A percentile compares a stretch with the other conserved stretches of the same genome.
Conservation (phyloP, 2,888 invertebrate genomes). For the Drosophila buzzatii region DNA sequence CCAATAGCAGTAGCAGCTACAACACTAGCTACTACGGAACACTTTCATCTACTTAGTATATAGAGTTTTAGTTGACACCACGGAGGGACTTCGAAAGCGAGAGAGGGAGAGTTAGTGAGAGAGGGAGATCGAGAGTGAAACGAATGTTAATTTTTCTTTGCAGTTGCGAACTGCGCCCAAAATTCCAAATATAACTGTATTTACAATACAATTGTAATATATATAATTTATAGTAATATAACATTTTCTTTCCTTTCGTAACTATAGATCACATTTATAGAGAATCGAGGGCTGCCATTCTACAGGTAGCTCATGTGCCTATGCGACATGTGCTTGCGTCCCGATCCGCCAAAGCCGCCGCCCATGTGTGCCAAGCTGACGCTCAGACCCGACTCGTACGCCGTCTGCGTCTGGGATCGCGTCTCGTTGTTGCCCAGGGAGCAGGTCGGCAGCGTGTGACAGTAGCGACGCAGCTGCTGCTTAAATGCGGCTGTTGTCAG, state of each 20-base stretch:
- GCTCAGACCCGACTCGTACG: slow-evolving; percentile 85
- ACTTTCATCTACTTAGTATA: background rate
- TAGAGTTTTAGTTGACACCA: background rate
- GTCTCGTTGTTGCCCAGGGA: slow-evolving; percentile 75
- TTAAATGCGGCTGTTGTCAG: slow-evolving; percentile 88
- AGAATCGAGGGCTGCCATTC: background rate
- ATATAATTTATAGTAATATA: slow-evolving; percentile 48
- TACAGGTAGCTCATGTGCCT: slow-evolving; percentile 82
- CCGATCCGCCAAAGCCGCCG: slow-evolving; percentile 61
- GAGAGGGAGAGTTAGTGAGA: background rate
- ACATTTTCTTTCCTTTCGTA: background rate
- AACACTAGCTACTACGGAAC: background rate
- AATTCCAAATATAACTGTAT: slow-evolving; percentile 41
- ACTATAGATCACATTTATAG: slow-evolving; percentile 61
- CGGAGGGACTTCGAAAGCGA: too few species aligned
- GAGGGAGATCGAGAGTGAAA: background rate
- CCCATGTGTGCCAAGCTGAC: slow-evolving; percentile 85
- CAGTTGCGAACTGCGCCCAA: slow-evolving; percentile 25
- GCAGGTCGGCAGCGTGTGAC: slow-evolving; percentile 74
- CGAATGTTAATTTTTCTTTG: slow-evolving; percentile 4
- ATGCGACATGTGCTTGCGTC: slow-evolving; percentile 83
- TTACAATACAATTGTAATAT: slow-evolving; percentile 20
- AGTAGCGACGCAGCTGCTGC: slow-evolving; percentile 85
- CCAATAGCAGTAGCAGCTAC: slow-evolving; percentile 51
- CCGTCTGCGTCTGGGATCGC: slow-evolving; percentile 83